Conservation (phyloP, 2,888 invertebrate species). For the Drosophila kambysellisi region DNA sequence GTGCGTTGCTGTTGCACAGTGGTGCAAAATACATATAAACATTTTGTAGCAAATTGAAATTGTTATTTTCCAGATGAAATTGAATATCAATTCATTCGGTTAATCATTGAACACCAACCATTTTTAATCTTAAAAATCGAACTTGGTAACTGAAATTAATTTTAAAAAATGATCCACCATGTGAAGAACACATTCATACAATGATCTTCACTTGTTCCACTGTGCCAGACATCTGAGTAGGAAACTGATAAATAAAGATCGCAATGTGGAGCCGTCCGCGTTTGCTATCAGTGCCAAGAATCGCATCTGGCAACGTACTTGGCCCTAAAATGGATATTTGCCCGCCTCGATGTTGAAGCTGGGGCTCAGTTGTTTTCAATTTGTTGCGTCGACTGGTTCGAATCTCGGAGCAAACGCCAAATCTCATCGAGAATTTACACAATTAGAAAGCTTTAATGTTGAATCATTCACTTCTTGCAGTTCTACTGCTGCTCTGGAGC, state of each 20-base stretch:
- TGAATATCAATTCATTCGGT: not conserved
- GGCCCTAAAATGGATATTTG: conserved; percentile 74
- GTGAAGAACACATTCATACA: no score
- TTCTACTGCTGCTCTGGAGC: conserved; percentile 63
- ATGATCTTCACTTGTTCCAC: conserved; percentile 33
- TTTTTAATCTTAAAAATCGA: not conserved
- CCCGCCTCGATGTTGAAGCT: conserved; percentile 43
- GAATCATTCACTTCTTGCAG: conserved; percentile 57
- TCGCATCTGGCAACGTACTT: conserved; percentile 74
- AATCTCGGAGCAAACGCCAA: conserved; percentile 39
- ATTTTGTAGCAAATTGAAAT: not conserved
- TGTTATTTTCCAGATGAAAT: not conserved
- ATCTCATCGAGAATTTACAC: conserved; percentile 31
- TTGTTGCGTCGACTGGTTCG: conserved; percentile 55
- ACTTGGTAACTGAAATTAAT: not conserved
- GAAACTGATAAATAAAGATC: conserved; percentile 79
- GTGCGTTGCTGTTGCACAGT: conserved; percentile 64
- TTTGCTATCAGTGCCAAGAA: conserved; percentile 66
- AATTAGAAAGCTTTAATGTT: conserved; percentile 59
- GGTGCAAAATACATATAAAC: conserved; percentile 11
- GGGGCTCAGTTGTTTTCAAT: conserved; percentile 67
- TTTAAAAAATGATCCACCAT: not conserved
- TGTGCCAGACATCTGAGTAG: conserved; percentile 65
- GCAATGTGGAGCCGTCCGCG: conserved; percentile 63
- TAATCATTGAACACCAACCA: not conserved